Conservation (phyloP, 2,113 vertebrate species). For the Aepyceros melampus region DNA sequence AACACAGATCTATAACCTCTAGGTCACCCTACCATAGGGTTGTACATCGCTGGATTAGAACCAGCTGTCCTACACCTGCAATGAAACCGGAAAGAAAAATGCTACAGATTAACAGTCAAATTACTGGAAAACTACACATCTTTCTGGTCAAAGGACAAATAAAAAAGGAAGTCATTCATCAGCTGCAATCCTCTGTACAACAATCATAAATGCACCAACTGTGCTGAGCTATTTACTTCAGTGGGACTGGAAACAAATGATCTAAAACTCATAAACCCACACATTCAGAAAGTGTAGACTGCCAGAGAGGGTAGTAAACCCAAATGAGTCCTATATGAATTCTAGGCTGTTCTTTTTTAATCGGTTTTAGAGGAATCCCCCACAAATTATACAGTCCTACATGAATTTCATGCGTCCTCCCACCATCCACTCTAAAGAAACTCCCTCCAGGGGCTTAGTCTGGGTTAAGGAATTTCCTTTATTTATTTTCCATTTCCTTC, state of each 20-base stretch:
- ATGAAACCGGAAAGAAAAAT: not conserved
- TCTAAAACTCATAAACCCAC: conserved; percentile 42
- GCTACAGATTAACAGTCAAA: conserved; percentile 22
- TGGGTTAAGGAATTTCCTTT: conserved; percentile 68
- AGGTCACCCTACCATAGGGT: not conserved
- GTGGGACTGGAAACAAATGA: conserved; percentile 28
- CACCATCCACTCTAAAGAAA: conserved; percentile 34
- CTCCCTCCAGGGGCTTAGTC: conserved; percentile 55
- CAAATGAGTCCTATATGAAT: conserved; percentile 8
- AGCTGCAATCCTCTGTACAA: not conserved
- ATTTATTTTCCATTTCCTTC: conserved; percentile 78
- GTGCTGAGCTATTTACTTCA: conserved; percentile 17
- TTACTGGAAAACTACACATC: conserved; percentile 25
- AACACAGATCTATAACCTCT: not conserved
- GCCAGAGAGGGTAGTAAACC: not conserved
- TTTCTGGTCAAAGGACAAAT: conserved; percentile 37
- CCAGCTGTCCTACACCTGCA: conserved; percentile 24
- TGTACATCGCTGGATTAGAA: not conserved
- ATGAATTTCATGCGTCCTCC: not conserved
- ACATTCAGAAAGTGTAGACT: not conserved
- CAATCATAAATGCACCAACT: conserved; percentile 36
- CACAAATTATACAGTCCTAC: not conserved
- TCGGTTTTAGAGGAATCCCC: conserved; percentile 1
- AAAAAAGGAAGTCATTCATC: conserved; percentile 51
- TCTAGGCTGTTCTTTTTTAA: not conserved